These are phyloP conservation scores for Penelope pileata DNA, from an alignment of 2,113 vertebrate species.

Conservation along the genomic window DNA sequence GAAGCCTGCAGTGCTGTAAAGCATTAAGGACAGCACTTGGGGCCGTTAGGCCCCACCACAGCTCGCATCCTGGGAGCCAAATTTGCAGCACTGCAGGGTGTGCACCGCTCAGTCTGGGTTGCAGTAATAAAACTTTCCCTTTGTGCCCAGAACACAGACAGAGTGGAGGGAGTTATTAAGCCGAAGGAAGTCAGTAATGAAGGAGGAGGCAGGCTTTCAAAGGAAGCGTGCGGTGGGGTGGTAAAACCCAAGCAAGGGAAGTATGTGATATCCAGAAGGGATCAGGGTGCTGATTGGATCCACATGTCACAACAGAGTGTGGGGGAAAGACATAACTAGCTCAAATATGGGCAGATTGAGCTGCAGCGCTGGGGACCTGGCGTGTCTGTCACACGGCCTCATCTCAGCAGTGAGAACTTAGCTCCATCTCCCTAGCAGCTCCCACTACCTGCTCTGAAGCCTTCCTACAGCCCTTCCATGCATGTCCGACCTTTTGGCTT, in stretches of 20 bases:
- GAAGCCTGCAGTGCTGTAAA: background rate
- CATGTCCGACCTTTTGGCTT: too few species aligned
- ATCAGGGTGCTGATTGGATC: background rate
- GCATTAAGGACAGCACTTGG: background rate
- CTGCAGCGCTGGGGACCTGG: background rate
- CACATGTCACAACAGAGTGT: conserved; percentile 28
- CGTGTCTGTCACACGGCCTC: background rate
- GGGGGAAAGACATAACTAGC: background rate
- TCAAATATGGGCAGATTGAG: background rate
- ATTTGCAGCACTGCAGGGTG: background rate
- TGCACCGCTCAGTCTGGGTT: background rate
- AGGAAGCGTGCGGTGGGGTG: background rate
- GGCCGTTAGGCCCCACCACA: background rate
- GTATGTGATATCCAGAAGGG: background rate
- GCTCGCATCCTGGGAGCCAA: background rate
- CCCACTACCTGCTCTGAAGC: background rate
- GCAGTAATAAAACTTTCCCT: background rate
- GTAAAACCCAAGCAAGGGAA: conserved; percentile 17
- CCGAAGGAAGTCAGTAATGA: background rate
- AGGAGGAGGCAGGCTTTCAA: background rate
- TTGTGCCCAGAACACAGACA: background rate
- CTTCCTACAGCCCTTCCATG: background rate
- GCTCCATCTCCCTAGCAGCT: background rate
- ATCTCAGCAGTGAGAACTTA: background rate
- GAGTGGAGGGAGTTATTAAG: background rate